Percentiles rank a stretch among this genome's conserved stretches.
phyloP scores from a whole-genome alignment of 2,888 invertebrate genomes.

The Eristalinus sepulchralis region DNA sequence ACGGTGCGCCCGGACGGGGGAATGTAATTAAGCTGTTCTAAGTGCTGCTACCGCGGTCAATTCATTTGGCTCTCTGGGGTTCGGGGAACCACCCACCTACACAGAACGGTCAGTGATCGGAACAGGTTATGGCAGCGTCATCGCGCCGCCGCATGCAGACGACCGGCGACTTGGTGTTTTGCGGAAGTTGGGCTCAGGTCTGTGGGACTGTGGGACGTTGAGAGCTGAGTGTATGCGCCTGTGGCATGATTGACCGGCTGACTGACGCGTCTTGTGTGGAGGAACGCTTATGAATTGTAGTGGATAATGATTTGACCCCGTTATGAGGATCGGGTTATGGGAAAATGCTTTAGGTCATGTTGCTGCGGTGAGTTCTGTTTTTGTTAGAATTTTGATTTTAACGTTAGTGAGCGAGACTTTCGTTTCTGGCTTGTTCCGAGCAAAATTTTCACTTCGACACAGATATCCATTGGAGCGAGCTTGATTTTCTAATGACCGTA shows the following conservation, averaged over 20 bases:
- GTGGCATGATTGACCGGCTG: neutral
- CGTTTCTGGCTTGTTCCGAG: no score
- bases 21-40: conserved; percentile 54
- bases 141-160: neutral
- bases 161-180: neutral
- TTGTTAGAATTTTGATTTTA: neutral
- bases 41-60: conserved; percentile 13
- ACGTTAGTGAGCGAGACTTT: no score
- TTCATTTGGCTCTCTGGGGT: neutral
- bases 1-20: conserved; percentile 13
- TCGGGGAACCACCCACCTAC: conserved; percentile 23
- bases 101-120: conserved; percentile 43
- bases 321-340: neutral
- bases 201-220: no score
- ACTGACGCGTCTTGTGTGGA: neutral
- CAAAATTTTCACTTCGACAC: no score
- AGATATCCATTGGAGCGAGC: no score
- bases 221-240: neutral
- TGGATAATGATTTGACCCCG: neutral
- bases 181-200: conserved; percentile 1
- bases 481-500: no score
- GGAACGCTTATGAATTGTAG: neutral
- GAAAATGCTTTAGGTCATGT: neutral
- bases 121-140: conserved; percentile 7
- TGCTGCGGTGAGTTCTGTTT: neutral